Evolutionary conservation across 2,113 vertebrate genomes (phyloP).

Genomic region (Ranitomeya variabilis): DNA sequence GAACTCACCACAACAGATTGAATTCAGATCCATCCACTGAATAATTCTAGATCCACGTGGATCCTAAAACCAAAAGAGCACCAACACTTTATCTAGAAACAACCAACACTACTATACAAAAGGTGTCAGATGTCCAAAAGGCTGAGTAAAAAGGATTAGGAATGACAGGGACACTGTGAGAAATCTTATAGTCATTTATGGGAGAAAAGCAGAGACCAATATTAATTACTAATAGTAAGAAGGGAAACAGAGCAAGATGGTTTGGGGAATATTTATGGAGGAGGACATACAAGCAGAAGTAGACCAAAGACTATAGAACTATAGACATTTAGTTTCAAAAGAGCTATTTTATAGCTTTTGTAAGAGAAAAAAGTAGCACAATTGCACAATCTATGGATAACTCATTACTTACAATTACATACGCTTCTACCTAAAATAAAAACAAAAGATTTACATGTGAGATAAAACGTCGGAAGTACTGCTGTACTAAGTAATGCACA

Average conservation of each 20-base stretch:
- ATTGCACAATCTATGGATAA: too few relatives aligned
- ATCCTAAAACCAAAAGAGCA: conserved; percentile 71
- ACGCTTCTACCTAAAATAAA: conserved; percentile 84
- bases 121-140: not conserved
- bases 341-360: too few relatives aligned
- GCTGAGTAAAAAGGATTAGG: too few relatives aligned
- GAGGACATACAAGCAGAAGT: not conserved
- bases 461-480: not conserved
- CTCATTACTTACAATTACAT: conserved; percentile 84
- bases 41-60: conserved; percentile 88
- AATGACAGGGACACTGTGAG: too few relatives aligned
- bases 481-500: not conserved
- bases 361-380: too few relatives aligned
- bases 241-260: not conserved
- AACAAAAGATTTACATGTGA: conserved; percentile 12
- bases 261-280: not conserved
- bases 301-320: not conserved
- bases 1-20: conserved; percentile 84
- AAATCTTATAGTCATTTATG: too few relatives aligned
- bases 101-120: too few relatives aligned
- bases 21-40: conserved; percentile 81
- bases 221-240: not conserved
- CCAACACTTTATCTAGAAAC: not conserved
- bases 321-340: too few relatives aligned
- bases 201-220: too few relatives aligned